phyloP scores from a whole-genome alignment of 2,888 invertebrate genomes.

The Catotricha subobsoleta region DNA sequence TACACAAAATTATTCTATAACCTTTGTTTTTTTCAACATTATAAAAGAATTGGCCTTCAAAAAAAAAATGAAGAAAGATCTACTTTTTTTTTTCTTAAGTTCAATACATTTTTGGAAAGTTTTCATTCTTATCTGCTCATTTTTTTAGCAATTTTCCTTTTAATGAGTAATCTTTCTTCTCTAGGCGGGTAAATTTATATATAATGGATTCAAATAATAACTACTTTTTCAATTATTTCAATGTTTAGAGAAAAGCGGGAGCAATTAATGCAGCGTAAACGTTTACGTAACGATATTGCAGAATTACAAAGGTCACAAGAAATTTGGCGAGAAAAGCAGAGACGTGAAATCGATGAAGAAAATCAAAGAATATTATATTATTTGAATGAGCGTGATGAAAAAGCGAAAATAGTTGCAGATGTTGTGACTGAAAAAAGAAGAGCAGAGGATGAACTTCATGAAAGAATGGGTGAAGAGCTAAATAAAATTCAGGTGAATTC shows the following conservation, averaged over 20 bases:
- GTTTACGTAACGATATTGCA: constrained; percentile 29
- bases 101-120: too few species aligned
- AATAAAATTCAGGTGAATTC: constrained; percentile 15
- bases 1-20: too few species aligned
- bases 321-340: constrained; percentile 24
- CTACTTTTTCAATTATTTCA: constrained; percentile 4
- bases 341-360: constrained; percentile 26
- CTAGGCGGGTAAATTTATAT: constrained; percentile 3
- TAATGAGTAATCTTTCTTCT: constrained; percentile 5
- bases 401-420: constrained; percentile 17
- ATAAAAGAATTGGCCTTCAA: too few species aligned
- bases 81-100: too few species aligned
- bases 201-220: too few species aligned
- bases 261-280: constrained; percentile 25
- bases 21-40: too few species aligned
- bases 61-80: too few species aligned
- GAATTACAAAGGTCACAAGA: constrained; percentile 27
- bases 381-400: constrained; percentile 23
- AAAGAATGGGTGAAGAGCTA: constrained; percentile 16
- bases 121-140: too few species aligned
- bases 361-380: constrained; percentile 26
- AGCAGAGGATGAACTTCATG: constrained; percentile 13
- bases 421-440: constrained; percentile 8
- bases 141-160: too few species aligned
- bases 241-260: constrained; percentile 22